Evolutionary conservation across 2,797 vertebrate species (phyloP).

Genomic region (Apodemus agrarius): DNA sequence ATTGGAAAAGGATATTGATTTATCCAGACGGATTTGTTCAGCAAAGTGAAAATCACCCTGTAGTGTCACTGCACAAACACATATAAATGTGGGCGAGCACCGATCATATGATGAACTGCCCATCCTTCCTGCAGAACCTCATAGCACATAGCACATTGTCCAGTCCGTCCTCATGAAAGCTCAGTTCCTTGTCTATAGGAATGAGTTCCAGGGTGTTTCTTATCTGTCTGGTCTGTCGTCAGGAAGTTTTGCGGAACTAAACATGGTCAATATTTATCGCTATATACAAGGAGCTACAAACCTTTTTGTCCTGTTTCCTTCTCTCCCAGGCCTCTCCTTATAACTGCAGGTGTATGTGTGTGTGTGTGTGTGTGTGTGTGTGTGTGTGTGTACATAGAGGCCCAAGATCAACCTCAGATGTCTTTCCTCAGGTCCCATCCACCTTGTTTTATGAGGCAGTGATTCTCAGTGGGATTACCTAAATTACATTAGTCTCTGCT

Average conservation of each 20-base stretch:
- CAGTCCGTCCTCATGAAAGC: background rate
- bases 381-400: background rate
- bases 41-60: slow-evolving; percentile 63
- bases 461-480: background rate
- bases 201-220: background rate
- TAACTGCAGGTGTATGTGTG: background rate
- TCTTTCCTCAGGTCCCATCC: background rate
- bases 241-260: background rate
- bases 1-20: slow-evolving; percentile 76
- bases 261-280: background rate
- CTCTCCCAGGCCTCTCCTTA: background rate
- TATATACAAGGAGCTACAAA: background rate
- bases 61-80: slow-evolving; percentile 57
- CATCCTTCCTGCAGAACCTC: background rate
- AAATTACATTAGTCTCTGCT: background rate
- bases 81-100: slow-evolving; percentile 69
- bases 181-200: background rate
- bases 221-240: background rate
- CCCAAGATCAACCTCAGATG: background rate
- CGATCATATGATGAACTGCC: slow-evolving; percentile 64
- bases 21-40: slow-evolving; percentile 75
- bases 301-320: background rate
- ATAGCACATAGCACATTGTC: background rate
- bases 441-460: background rate
- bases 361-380: background rate